Base-by-base conservation (phyloP, 2,113 vertebrate species). In the Ailuropoda melanoleuca region DNA sequence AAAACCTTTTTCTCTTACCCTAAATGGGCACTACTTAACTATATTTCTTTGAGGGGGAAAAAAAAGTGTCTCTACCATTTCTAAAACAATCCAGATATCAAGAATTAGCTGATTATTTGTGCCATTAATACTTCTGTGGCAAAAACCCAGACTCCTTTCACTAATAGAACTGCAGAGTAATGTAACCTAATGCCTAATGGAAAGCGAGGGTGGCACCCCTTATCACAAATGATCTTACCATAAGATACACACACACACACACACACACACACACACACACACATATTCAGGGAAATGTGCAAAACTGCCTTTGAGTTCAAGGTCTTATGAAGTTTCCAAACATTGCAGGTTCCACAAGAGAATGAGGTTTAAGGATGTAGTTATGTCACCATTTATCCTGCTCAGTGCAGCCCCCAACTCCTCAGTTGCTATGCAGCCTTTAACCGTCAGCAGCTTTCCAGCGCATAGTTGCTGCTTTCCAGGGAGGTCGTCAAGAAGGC, bases 181-280 rank as follows among this genome's bases (percentile, higher is more conserved):
- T 31, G 6, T 8, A 66, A 50, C 6, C 21, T 72, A 84, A 83
- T 48, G 15, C 55, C 46, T 53, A 34, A 31, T 17, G 3, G 31
- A 13, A 58, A 18, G 10, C 15, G 8, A 34, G 64, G 0, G 1
- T n/a, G 1, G 39, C 19, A 24, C 23, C 24, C 23, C 4, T 24
- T 4, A 64, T 26, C 62, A 37, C 4, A 87, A 70, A 43, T 58
- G 0, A 74, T 60, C 23, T 50, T 84, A 26, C 7, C 85, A 0
- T 75, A 13, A 75, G 6, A 86, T 8, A 46, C 13, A 60, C 1
- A 31, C 14, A 74, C 8, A 43, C 8, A 55, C 29, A 21, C 11
- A 55, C 13, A 46, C 21, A 74, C 8, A 34, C 21, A 56, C 50
- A 37, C 46, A 43, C 4, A 37, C 4, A 34, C 19, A 43, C 26